Base-by-base conservation (phyloP, 2,113 vertebrate species). In the Theristicus caerulescens region DNA sequence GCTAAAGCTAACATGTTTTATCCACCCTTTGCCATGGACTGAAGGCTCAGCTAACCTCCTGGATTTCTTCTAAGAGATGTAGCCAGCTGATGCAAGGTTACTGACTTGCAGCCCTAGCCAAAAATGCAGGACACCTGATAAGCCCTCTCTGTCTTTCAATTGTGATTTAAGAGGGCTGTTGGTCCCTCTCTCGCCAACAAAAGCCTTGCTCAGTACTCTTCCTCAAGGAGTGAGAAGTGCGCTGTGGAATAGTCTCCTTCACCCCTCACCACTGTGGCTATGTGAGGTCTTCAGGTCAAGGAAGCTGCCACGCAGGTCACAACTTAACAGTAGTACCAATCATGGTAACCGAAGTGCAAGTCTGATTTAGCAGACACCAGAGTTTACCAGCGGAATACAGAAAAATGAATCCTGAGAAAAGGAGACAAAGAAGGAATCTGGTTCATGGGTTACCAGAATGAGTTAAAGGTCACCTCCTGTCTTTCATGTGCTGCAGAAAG, bases 291-390 rank as follows among this genome's bases (percentile, higher is more conserved):
- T 81, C 64, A 72, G 40, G 14, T 46, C 40, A 77, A 88, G 58
- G 36, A 81, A 77, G 40, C 46, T 88, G 64, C 32, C 25, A 14
- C 8, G 27, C 25, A 74, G 38, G 14, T 44, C 79, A 57, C 46
- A 54, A 38, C 18, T 49, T 34, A 77, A 76, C n/a, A 44, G 67
- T 5, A 73, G 11, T 24, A 77, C 22, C 40, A n/a, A 25, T 31
- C 22, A 11, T 1, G 8, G 54, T 46, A 86, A 67, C 11, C 1
- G 2, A 89, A 51, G 20, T 1, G 0, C n/a, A 77, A 61, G 12
- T 25, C 71, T 64, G 31, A 58, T 42, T 62, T 64, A 72, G 51
- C 38, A 70, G 38, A 49, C 19, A 31, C 12, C 14, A 36, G 21
- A 57, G 34, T 64, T 79, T 42, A 54, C 5, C 38, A 82, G 38